A percentile compares a stretch with the other conserved stretches of the same genome.
Evolutionary conservation across 2,888 invertebrate genomes (phyloP).

Genomic region (Slavum lentiscoides): DNA sequence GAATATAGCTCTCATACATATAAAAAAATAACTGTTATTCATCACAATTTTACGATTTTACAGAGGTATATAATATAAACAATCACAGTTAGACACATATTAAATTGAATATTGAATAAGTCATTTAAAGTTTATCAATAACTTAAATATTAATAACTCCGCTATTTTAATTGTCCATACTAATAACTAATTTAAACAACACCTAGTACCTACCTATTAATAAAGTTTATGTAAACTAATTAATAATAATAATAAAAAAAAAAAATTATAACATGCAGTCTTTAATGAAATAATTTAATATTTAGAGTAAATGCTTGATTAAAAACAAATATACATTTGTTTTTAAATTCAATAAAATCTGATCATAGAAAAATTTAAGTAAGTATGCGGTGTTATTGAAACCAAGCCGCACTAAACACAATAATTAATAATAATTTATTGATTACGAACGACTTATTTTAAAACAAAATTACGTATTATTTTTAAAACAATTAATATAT

Average conservation of each 20-base stretch:
- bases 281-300: not conserved
- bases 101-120: not conserved
- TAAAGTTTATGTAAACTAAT: not conserved
- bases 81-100: not conserved
- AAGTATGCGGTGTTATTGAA: not conserved
- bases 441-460: not conserved
- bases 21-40: conserved; percentile 15
- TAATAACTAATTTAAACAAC: too few species aligned
- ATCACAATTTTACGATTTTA: conserved; percentile 17
- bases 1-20: not conserved
- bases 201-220: too few species aligned
- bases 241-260: too few species aligned
- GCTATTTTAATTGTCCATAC: not conserved
- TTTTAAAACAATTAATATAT: not conserved
- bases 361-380: not conserved
- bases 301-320: not conserved
- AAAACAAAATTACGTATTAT: not conserved
- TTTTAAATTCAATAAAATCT: not conserved
- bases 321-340: not conserved
- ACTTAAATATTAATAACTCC: conserved; percentile 1
- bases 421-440: too few species aligned
- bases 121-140: conserved; percentile 5
- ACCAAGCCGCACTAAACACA: not conserved
- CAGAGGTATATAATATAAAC: conserved; percentile 16
- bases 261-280: conserved; percentile 22